These are phyloP conservation scores for Amphipyra tragopoginis DNA, from an alignment of 2,888 invertebrate species.

Conservation along the genomic window DNA sequence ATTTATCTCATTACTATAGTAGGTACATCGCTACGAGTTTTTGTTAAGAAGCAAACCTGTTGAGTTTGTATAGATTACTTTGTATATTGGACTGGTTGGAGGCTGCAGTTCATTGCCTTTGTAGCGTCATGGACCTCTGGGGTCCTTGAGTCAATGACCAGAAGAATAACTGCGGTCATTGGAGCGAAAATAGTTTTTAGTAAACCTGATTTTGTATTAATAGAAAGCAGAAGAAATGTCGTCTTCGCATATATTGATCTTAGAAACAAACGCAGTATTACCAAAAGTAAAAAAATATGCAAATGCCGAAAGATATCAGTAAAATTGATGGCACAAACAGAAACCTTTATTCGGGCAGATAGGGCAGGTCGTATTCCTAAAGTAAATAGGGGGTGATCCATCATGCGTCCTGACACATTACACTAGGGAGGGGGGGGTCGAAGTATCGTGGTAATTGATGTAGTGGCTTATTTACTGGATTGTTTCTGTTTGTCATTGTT, in stretches of 20 bases:
- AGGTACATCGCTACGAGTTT: constrained; percentile 17
- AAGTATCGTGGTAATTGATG: constrained; percentile 1
- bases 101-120: constrained; percentile 27
- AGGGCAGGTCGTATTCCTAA: neutral
- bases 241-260: neutral
- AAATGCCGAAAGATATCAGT: neutral
- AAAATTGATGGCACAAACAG: constrained; percentile 16
- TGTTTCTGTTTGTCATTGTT: neutral
- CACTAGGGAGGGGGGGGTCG: constrained; percentile 3
- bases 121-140: constrained; percentile 19
- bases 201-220: constrained; percentile 7
- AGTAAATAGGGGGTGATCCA: constrained; percentile 14
- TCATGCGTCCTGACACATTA: constrained; percentile 17
- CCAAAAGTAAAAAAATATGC: neutral
- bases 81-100: neutral
- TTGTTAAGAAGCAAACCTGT: constrained; percentile 30
- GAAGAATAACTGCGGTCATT: neutral
- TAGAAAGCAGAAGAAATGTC: neutral
- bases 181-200: neutral
- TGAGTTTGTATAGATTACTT: constrained; percentile 7
- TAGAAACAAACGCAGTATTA: no score
- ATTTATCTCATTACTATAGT: neutral
- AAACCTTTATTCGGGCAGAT: neutral
- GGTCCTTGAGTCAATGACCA: constrained; percentile 19
- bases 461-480: neutral